phyloP scores from a whole-genome alignment of 2,113 vertebrate species.

The Prietella phreatophila region DNA sequence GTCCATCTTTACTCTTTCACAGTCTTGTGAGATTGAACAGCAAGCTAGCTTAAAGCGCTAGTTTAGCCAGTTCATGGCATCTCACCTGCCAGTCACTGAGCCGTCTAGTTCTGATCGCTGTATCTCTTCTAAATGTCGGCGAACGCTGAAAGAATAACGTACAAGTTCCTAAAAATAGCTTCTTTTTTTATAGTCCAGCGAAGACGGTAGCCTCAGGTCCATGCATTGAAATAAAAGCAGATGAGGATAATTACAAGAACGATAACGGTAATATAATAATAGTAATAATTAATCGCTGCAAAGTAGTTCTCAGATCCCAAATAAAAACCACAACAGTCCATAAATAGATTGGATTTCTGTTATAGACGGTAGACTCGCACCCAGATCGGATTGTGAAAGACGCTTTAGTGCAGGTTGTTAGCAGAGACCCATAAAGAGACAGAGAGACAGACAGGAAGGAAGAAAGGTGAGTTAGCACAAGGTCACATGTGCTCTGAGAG shows the following conservation, averaged over 20 bases:
- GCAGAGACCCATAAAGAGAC: not conserved
- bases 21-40: not conserved
- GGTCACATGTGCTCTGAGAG: not conserved
- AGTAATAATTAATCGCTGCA: slow-evolving; percentile 59
- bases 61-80: not conserved
- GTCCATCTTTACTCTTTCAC: not conserved
- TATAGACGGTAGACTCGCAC: slow-evolving; percentile 55
- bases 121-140: too few relatives aligned
- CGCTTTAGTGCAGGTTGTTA: slow-evolving; percentile 67
- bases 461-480: not conserved
- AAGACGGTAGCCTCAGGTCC: slow-evolving; percentile 22
- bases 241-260: slow-evolving; percentile 48
- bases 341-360: slow-evolving; percentile 51
- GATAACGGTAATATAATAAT: slow-evolving; percentile 54
- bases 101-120: not conserved
- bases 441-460: not conserved
- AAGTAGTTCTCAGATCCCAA: slow-evolving; percentile 14
- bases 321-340: slow-evolving; percentile 31
- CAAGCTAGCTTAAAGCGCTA: not conserved
- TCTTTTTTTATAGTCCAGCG: not conserved
- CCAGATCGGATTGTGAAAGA: slow-evolving; percentile 70
- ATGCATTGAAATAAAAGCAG: slow-evolving; percentile 46
- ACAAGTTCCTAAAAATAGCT: not conserved
- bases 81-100: not conserved
- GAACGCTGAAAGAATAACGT: not conserved